Percentiles rank a stretch among this genome's conserved stretches.
Conservation (phyloP, 2,888 invertebrate genomes). For the Xestia rhomboidea region DNA sequence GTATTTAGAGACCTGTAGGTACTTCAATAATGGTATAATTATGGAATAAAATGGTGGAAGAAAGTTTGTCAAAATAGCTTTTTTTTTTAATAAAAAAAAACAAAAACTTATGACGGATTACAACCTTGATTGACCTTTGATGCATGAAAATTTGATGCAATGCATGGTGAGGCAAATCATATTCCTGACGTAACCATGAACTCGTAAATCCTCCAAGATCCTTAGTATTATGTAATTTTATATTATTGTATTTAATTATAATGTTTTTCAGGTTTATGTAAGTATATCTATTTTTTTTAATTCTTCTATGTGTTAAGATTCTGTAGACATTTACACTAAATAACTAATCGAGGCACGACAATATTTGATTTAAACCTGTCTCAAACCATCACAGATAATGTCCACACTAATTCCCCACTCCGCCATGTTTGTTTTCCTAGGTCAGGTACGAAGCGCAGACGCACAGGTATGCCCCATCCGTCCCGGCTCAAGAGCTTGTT, state of each 20-base stretch:
- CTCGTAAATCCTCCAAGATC: background rate
- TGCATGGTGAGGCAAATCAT: background rate
- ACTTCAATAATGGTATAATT: background rate
- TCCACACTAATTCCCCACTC: slow-evolving; percentile 73
- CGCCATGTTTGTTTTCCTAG: slow-evolving; percentile 89
- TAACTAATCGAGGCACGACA: background rate
- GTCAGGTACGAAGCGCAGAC: slow-evolving; percentile 86
- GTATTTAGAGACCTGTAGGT: too few species aligned
- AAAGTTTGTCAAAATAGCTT: background rate
- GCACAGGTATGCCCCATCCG: slow-evolving; percentile 82
- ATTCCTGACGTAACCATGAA: background rate
- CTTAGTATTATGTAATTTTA: background rate
- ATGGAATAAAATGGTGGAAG: too few species aligned
- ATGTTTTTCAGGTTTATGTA: background rate
- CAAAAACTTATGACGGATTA: background rate
- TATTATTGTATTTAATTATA: too few species aligned
- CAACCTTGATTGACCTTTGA: background rate
- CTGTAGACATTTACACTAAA: too few species aligned
- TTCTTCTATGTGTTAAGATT: background rate
- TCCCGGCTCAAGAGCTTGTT: slow-evolving; percentile 80
- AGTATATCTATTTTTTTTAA: background rate
- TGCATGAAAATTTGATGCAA: too few species aligned
- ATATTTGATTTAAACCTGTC: background rate
- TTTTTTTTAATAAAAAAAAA: background rate
- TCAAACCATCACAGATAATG: slow-evolving; percentile 45